Conservation (phyloP, 2,888 invertebrate species). For the Plagodis pulveraria region DNA sequence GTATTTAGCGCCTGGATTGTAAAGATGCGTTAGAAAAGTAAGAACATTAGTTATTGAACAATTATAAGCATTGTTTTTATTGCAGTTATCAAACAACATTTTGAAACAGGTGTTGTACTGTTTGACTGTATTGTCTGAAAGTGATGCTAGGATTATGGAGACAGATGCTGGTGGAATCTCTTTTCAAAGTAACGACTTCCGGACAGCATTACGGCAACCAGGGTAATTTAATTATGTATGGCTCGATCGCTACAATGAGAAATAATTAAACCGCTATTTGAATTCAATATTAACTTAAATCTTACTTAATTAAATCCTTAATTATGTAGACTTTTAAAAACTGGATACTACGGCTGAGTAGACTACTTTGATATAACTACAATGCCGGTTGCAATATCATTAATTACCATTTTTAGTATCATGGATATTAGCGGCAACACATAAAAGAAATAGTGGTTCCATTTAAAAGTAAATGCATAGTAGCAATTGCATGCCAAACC, state of each 20-base stretch:
- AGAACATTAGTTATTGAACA: not conserved
- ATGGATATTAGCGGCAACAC: not conserved
- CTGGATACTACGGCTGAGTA: not conserved
- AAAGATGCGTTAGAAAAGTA: not conserved
- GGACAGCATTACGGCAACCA: not conserved
- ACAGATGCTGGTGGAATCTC: not conserved
- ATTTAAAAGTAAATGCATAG: not conserved
- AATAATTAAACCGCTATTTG: not conserved
- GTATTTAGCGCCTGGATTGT: not conserved
- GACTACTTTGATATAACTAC: not conserved
- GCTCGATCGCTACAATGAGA: not conserved
- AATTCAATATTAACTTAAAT: not conserved
- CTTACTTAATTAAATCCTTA: too few relatives aligned
- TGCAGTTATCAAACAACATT: conserved; percentile 7
- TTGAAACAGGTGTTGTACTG: conserved; percentile 19
- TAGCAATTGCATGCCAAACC: not conserved
- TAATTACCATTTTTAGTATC: not conserved
- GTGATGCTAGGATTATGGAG: conserved; percentile 7
- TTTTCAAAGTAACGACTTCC: not conserved
- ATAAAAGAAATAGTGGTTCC: not conserved
- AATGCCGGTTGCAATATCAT: not conserved
- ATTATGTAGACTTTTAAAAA: not conserved
- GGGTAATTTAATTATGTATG: not conserved
- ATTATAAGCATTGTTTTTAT: not conserved
- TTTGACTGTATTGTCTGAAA: conserved; percentile 14